Conservation (phyloP, 1,140 invertebrate species). For the Pachypeltis micranthus region DNA sequence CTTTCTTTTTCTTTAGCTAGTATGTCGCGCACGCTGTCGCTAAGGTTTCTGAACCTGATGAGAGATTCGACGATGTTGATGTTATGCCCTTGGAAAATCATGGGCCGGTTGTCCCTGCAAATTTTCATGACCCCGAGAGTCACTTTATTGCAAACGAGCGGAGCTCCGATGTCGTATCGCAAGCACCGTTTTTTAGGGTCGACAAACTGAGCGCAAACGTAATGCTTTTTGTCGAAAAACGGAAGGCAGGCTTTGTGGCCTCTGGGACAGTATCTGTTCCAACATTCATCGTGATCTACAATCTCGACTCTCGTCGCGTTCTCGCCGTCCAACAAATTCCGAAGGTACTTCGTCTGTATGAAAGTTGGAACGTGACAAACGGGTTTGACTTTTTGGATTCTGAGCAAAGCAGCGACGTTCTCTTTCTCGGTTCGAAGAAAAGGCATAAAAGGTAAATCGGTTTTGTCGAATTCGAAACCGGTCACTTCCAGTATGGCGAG, state of each 20-base stretch:
- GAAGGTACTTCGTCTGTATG: neutral
- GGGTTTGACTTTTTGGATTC: neutral
- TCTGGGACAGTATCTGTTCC: neutral
- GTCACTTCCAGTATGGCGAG: neutral
- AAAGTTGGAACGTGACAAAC: neutral
- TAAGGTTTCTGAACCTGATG: neutral
- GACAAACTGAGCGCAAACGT: neutral
- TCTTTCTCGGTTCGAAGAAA: neutral
- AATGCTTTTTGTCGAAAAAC: neutral
- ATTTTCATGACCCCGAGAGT: neutral
- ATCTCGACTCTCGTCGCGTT: neutral
- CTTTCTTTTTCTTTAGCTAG: too few species aligned
- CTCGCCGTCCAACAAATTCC: neutral
- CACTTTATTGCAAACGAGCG: neutral
- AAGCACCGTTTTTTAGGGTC: neutral
- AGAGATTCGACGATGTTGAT: neutral
- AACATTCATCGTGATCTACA: neutral
- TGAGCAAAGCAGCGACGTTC: neutral
- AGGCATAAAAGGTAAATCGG: neutral
- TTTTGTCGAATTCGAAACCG: neutral
- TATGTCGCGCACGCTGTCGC: too few species aligned
- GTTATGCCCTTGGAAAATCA: neutral
- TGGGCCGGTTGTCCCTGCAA: neutral
- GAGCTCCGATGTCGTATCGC: neutral
- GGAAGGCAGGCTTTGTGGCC: neutral